Base-by-base conservation (phyloP, 2,888 invertebrate genomes). In the Linnaemya vulpina region DNA sequence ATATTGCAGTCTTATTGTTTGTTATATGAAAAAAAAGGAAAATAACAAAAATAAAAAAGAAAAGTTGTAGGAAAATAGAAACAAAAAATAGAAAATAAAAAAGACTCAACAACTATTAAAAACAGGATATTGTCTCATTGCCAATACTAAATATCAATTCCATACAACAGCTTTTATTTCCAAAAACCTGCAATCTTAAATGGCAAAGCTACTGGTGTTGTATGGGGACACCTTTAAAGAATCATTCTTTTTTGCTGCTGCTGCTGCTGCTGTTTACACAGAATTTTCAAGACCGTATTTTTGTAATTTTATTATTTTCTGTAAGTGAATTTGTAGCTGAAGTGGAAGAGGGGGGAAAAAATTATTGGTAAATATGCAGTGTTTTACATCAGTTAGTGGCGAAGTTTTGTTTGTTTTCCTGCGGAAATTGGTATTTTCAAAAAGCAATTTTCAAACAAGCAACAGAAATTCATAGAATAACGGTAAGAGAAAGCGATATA, bases 81-180 rank as follows among this genome's bases (percentile, higher is more conserved):
- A 55, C n/a, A 46, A 46, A 46, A 46, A 30, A 30, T n/a, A 9
- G n/a, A 49, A 49, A n/a, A 5, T 46, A 30, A 60, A 25, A n/a
- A n/a, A n/a, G n/a, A 49, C 30, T 30, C 53, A 68, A 51, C 15
- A 43, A 62, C 43, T 17, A 46, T 4, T 62, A 60, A 43, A 76
- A 55, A 63, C 70, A 81, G 81, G 81, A 81, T 81, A 84, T 81
- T 84, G 80, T 81, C 77, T 84, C 84, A 81, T 81, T 77, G 77
- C 77, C 84, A 81, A 70, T 68, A 22, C 70, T 75, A 13, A 30
- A 11, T 40, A 49, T 40, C 43, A 46, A 49, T 51, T 49, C 46
- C 20, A 38, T 55, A 25, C 10, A 9, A 65, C 1, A 13, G 10
- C 10, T 46, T 60, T 35, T 5, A n/a, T 30, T 58, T 43, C 3